Conservation (phyloP, 2,113 vertebrate genomes). For the Cynopterus brachyotis region DNA sequence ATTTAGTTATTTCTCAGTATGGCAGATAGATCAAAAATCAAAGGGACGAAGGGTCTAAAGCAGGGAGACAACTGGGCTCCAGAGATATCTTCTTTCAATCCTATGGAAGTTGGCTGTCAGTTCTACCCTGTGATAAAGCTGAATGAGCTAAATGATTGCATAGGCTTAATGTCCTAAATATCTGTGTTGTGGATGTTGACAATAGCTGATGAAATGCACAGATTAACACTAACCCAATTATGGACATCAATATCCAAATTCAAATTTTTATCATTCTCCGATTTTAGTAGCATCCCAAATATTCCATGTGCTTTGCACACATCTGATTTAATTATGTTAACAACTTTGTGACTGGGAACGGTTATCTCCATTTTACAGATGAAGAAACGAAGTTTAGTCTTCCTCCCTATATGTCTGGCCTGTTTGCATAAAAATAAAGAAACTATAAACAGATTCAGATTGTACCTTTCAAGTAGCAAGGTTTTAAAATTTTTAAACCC, state of each 20-base stretch:
- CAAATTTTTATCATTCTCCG: background rate
- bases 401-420: background rate
- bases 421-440: background rate
- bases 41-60: background rate
- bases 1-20: background rate
- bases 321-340: background rate
- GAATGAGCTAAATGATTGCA: background rate
- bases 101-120: background rate
- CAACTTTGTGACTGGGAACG: background rate
- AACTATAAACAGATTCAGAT: no score
- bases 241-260: background rate
- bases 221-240: background rate
- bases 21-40: background rate
- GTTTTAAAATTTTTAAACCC: background rate
- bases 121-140: background rate
- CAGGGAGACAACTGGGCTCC: background rate
- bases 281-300: background rate
- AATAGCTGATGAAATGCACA: background rate
- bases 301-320: background rate
- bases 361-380: background rate
- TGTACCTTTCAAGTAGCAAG: background rate
- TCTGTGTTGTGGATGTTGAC: background rate
- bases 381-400: constrained; percentile 4
- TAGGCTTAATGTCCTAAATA: background rate
- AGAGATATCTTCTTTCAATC: background rate